These are phyloP conservation scores for Clarias gariepinus DNA, from an alignment of 2,113 vertebrate genomes.

Conservation along the genomic window DNA sequence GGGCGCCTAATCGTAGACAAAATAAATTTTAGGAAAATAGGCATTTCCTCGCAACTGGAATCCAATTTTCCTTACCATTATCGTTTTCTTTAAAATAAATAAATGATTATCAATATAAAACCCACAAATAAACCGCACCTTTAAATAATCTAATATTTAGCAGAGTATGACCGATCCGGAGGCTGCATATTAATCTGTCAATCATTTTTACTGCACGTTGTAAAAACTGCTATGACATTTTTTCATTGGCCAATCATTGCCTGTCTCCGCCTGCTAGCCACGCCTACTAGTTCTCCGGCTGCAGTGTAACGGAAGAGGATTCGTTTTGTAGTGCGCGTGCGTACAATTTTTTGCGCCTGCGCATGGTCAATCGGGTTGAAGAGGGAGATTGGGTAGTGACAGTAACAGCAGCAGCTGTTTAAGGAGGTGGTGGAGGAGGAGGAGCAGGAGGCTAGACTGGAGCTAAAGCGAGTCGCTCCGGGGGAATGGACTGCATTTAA, in stretches of 20 bases:
- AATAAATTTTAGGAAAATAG: too few species aligned
- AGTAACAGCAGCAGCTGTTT: conserved; percentile 74
- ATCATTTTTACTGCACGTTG: background rate
- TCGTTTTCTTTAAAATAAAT: too few species aligned
- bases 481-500: conserved; percentile 74
- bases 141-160: too few species aligned
- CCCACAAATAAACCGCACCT: too few species aligned
- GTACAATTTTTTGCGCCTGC: background rate
- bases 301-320: background rate
- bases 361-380: background rate
- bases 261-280: background rate
- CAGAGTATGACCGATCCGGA: too few species aligned
- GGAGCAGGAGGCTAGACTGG: conserved; percentile 74
- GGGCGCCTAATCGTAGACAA: too few species aligned
- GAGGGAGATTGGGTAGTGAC: background rate
- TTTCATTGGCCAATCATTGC: background rate
- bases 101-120: too few species aligned
- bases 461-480: conserved; percentile 63
- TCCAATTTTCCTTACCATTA: too few species aligned
- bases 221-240: background rate
- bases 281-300: background rate
- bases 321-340: background rate
- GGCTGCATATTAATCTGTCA: background rate
- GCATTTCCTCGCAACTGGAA: too few species aligned
- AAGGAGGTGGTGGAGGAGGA: conserved; percentile 52